phyloP scores from a whole-genome alignment of 2,797 vertebrate species.

The Parotocinclus haroldoi region DNA sequence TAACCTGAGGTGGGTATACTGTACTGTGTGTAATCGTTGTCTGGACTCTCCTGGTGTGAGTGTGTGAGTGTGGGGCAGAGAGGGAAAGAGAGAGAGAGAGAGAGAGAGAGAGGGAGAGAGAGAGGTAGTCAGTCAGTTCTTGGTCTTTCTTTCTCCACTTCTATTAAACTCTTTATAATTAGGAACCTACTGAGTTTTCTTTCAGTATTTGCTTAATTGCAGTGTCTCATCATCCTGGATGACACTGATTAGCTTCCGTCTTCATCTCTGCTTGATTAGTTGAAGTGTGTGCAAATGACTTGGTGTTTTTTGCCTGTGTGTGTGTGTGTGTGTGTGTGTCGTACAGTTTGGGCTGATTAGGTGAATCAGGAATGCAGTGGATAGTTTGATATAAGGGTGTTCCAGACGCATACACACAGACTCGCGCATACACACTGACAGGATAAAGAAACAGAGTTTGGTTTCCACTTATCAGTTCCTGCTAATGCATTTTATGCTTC shows the following conservation, averaged over 20 bases:
- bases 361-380: no score
- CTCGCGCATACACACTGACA: no score
- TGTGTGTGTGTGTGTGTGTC: neutral
- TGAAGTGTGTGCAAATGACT: conserved; percentile 15
- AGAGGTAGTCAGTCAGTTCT: neutral
- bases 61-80: neutral
- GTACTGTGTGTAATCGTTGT: neutral
- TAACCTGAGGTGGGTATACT: neutral
- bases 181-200: conserved; percentile 36
- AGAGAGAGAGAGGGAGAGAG: no score
- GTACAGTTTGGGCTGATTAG: neutral
- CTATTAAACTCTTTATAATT: conserved; percentile 44
- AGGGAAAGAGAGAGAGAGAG: no score
- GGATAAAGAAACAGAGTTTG: no score
- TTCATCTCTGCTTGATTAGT: conserved; percentile 38
- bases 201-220: conserved; percentile 50
- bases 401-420: no score
- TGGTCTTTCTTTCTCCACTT: conserved; percentile 7
- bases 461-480: no score
- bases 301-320: conserved; percentile 24
- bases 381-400: neutral
- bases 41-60: conserved; percentile 1
- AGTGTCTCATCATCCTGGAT: conserved; percentile 50
- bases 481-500: no score
- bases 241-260: conserved; percentile 52